Percentiles rank a stretch among this genome's conserved stretches.
These are phyloP conservation scores for Drosophila formosana DNA, from an alignment of 2,888 invertebrate species.

Conservation along the genomic window DNA sequence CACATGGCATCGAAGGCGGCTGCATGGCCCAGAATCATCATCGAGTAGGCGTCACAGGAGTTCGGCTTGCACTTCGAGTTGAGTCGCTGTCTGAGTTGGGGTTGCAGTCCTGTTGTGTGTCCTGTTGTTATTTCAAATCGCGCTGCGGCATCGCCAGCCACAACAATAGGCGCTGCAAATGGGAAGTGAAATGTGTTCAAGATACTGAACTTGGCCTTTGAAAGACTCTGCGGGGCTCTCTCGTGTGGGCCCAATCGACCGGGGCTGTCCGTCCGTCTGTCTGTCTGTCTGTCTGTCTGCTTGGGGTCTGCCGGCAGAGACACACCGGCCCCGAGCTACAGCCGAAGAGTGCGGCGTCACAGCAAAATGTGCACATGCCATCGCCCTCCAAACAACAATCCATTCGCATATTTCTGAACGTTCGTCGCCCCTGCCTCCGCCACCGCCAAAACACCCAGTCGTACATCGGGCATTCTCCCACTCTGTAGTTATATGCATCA, in stretches of 20 bases:
- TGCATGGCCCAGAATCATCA: conserved; percentile 56
- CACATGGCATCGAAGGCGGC: conserved; percentile 42
- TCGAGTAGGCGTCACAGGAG: conserved; percentile 29
- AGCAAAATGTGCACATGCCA: conserved; percentile 49
- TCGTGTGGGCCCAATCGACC: conserved; percentile 32
- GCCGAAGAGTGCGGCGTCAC: conserved; percentile 28
- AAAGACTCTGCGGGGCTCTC: conserved; percentile 40
- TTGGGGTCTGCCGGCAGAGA: conserved; percentile 31
- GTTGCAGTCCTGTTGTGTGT: conserved; percentile 23
- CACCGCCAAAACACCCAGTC: not conserved
- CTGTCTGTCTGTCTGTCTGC: conserved; percentile 29
- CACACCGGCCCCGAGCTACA: conserved; percentile 43
- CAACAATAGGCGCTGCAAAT: conserved; percentile 66
- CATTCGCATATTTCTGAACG: conserved; percentile 49
- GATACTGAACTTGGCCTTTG: conserved; percentile 79
- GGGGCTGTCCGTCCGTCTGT: conserved; percentile 27
- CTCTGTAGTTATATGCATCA: conserved; percentile 51
- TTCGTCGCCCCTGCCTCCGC: conserved; percentile 2
- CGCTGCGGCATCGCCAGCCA: conserved; percentile 52
- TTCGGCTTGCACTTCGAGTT: conserved; percentile 4
- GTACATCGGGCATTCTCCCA: conserved; percentile 28
- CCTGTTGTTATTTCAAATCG: conserved; percentile 54
- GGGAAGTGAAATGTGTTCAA: conserved; percentile 73
- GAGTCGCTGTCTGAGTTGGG: conserved; percentile 7
- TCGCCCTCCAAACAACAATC: conserved; percentile 51